phyloP scores from a whole-genome alignment of 2,797 vertebrate genomes.

The Falco berigora region DNA sequence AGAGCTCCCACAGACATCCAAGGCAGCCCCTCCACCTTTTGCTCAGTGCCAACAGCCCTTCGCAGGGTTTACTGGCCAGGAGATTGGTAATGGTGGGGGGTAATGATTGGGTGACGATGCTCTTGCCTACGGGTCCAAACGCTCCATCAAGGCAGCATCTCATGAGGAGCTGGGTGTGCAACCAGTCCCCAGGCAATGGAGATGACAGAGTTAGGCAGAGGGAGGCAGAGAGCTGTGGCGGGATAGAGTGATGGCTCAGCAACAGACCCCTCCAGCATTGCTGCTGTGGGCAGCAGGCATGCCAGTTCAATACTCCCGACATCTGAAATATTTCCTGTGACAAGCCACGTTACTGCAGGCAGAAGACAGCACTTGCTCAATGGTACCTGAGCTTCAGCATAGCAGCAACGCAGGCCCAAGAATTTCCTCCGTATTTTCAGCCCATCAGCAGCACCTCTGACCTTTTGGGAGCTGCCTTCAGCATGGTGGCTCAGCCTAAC shows the following conservation, averaged over 20 bases:
- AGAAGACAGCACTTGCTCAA: background rate
- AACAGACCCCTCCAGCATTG: background rate
- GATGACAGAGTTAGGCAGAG: background rate
- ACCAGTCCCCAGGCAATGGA: background rate
- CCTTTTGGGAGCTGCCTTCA: background rate
- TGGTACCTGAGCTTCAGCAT: background rate
- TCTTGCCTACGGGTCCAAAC: background rate
- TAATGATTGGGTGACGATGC: fast-evolving
- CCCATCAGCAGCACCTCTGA: background rate
- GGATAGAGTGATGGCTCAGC: fast-evolving
- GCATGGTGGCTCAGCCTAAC: background rate
- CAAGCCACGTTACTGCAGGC: fast-evolving
- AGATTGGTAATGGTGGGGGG: background rate
- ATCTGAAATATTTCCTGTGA: background rate
- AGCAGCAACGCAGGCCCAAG: fast-evolving
- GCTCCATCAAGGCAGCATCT: background rate
- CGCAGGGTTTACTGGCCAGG: background rate
- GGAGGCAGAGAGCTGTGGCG: background rate
- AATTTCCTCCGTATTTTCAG: background rate
- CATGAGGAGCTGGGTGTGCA: background rate
- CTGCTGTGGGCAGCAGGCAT: background rate
- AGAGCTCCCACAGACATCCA: background rate
- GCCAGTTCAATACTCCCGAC: background rate
- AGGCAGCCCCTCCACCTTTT: background rate
- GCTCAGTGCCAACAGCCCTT: background rate